phyloP scores from a whole-genome alignment of 2,888 invertebrate species.

The Dusona sp. region DNA sequence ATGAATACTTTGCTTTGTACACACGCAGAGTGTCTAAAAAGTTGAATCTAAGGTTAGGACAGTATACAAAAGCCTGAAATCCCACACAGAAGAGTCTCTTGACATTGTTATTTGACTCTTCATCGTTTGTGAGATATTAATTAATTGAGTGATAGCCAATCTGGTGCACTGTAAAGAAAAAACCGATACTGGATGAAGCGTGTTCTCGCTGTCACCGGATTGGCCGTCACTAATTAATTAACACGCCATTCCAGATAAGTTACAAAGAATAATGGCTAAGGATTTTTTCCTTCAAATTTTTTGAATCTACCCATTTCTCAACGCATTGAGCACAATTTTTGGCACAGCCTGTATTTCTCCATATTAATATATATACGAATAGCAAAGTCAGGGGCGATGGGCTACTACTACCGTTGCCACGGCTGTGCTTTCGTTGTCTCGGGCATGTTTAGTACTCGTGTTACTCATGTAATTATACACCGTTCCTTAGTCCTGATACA shows the following conservation, averaged over 20 bases:
- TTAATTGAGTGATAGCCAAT: neutral
- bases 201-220: neutral
- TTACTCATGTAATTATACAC: conserved; percentile 65
- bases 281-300: neutral
- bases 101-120: too few relatives aligned
- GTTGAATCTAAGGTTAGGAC: too few relatives aligned
- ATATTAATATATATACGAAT: conserved; percentile 18
- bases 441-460: conserved; percentile 38
- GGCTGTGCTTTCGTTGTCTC: conserved; percentile 26
- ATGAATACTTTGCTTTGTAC: neutral
- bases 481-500: conserved; percentile 40
- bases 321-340: neutral
- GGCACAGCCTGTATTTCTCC: neutral
- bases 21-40: neutral
- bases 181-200: neutral
- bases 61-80: too few relatives aligned
- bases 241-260: neutral
- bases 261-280: neutral
- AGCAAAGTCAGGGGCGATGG: conserved; percentile 56
- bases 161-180: neutral
- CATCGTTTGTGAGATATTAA: neutral
- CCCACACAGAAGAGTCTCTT: too few relatives aligned
- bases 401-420: neutral
- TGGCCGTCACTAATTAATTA: neutral
- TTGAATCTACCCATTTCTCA: neutral